Conservation (phyloP, 2,113 vertebrate genomes). For the Prinia subflava region DNA sequence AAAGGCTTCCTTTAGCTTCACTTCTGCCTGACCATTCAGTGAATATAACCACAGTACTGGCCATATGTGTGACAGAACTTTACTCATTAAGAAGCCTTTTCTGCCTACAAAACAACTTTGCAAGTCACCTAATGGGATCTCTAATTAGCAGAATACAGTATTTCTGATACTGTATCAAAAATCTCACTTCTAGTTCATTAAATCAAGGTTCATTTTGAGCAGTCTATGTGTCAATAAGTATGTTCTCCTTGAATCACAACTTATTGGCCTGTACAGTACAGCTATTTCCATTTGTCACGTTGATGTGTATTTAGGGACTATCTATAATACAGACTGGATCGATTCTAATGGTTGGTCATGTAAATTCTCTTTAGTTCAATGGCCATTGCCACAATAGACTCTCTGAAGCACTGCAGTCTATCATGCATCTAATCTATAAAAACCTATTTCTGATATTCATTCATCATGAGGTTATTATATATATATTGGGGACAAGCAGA, state of each 20-base stretch:
- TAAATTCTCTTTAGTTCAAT: conserved; percentile 45
- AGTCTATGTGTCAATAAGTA: neutral
- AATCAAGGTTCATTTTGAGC: neutral
- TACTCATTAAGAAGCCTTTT: neutral
- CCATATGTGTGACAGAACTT: neutral
- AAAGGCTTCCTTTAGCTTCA: neutral
- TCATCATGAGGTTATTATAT: neutral
- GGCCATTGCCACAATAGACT: conserved; percentile 1
- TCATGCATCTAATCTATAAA: neutral
- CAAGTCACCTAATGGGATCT: neutral
- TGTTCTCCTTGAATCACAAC: neutral
- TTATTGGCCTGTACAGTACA: neutral
- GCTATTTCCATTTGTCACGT: conserved; percentile 30
- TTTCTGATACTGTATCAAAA: neutral
- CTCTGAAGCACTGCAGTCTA: neutral
- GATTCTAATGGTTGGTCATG: conserved; percentile 10
- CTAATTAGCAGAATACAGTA: neutral
- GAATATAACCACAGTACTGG: neutral
- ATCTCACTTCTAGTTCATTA: neutral
- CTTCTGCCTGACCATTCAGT: neutral
- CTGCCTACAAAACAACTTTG: neutral
- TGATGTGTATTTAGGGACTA: conserved; percentile 27
- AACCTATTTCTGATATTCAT: neutral
- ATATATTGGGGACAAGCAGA: neutral
- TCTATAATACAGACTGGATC: conserved; percentile 12